Evolutionary conservation across 2,888 invertebrate genomes (phyloP).

Genomic region (Copidosoma aretas): DNA sequence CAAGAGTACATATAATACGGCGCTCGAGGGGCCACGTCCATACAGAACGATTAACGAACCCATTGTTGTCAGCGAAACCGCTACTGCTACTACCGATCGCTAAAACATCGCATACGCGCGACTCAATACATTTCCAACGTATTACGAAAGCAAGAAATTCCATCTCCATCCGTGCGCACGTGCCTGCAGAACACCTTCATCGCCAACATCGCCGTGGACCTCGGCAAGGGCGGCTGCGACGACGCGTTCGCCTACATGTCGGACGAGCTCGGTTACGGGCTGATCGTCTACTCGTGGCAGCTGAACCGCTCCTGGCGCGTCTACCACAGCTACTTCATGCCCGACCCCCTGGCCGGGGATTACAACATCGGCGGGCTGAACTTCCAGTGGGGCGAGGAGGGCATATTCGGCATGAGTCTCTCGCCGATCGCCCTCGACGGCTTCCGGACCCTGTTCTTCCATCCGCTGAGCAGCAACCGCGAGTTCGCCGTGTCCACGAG

Average conservation of each 20-base stretch:
- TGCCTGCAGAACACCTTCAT: conserved; percentile 81
- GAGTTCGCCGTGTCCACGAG: conserved; percentile 82
- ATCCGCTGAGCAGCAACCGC: conserved; percentile 78
- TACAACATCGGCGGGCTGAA: conserved; percentile 81
- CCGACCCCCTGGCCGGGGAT: conserved; percentile 80
- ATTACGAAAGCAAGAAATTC: no score
- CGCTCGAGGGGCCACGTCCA: no score
- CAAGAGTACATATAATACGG: no score
- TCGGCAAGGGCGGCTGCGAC: conserved; percentile 74
- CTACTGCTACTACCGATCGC: no score
- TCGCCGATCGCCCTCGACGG: conserved; percentile 74
- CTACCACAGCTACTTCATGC: conserved; percentile 79
- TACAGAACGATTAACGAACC: no score
- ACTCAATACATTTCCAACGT: no score
- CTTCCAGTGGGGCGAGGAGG: conserved; percentile 86
- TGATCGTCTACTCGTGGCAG: conserved; percentile 80
- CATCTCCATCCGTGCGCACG: no score
- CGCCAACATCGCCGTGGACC: conserved; percentile 84
- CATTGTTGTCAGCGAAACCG: no score
- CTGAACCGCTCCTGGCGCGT: conserved; percentile 82
- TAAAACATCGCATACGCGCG: no score
- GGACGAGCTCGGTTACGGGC: conserved; percentile 82
- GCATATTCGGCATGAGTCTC: conserved; percentile 79
- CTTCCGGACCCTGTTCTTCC: conserved; percentile 77
- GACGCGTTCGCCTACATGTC: conserved; percentile 82